These are phyloP conservation scores for Callithrix jacchus DNA, from an alignment of 2,113 vertebrate species.

Conservation along the genomic window DNA sequence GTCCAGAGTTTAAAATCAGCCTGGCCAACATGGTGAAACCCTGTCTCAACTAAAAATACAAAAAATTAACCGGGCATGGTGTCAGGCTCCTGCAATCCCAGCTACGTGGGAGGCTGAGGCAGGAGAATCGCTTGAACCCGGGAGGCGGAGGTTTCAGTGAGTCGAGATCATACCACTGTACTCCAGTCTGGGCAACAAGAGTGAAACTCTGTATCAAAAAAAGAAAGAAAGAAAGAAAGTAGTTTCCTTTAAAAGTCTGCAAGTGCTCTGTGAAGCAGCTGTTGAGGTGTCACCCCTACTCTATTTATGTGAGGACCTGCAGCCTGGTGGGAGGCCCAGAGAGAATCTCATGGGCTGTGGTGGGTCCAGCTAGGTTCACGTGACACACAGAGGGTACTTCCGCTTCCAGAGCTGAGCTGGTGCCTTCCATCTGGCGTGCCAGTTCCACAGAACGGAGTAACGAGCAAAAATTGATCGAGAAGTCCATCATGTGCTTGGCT, in stretches of 20 bases:
- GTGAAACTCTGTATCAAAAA: too few relatives aligned
- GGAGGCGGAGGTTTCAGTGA: too few relatives aligned
- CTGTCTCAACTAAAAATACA: too few relatives aligned
- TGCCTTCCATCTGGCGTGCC: accelerated
- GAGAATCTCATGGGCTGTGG: accelerated
- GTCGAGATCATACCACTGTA: too few relatives aligned
- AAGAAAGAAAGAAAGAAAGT: not conserved
- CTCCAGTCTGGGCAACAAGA: too few relatives aligned
- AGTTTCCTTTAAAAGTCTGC: not conserved
- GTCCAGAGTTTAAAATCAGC: too few relatives aligned
- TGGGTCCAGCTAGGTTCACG: accelerated
- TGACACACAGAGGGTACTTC: not conserved
- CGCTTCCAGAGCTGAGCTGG: accelerated
- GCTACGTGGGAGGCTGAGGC: too few relatives aligned
- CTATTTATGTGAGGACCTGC: not conserved
- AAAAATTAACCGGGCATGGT: too few relatives aligned
- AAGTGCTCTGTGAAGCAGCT: not conserved
- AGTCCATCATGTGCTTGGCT: not conserved
- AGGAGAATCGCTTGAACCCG: too few relatives aligned
- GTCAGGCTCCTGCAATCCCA: too few relatives aligned
- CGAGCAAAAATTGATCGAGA: accelerated
- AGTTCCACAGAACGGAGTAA: not conserved
- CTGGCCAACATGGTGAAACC: too few relatives aligned
- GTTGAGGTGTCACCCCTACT: not conserved
- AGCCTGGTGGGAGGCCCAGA: accelerated